Conservation (phyloP, 2,113 vertebrate genomes). For the Hoplias malabaricus region DNA sequence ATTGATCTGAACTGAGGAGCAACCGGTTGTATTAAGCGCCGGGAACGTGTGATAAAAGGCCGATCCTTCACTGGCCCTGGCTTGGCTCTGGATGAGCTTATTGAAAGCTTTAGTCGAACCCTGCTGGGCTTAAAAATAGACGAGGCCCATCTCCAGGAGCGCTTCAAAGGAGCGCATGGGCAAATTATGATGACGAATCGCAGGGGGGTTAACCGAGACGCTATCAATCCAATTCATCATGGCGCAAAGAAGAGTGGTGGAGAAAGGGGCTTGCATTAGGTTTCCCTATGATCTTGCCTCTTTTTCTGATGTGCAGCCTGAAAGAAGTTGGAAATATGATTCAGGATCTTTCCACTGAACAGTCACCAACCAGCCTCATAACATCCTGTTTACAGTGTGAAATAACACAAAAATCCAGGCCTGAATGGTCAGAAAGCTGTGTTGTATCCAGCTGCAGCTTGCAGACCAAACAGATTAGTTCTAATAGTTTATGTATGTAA, state of each 20-base stretch:
- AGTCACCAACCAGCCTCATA: constrained; percentile 50
- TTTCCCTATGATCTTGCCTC: constrained; percentile 58
- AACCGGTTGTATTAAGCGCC: constrained; percentile 49
- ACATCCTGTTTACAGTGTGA: constrained; percentile 42
- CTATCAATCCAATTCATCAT: constrained; percentile 65
- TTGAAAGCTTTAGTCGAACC: constrained; percentile 47
- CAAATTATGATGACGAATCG: constrained; percentile 68
- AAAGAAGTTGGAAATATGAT: constrained; percentile 62
- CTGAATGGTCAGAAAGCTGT: constrained; percentile 18
- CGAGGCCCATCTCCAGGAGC: constrained; percentile 43
- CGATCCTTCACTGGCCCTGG: constrained; percentile 50
- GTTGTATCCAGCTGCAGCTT: constrained; percentile 25
- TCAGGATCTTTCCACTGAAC: constrained; percentile 51
- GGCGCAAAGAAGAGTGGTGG: constrained; percentile 20
- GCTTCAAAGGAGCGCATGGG: constrained; percentile 57
- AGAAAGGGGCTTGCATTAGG: constrained; percentile 24
- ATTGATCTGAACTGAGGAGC: constrained; percentile 51
- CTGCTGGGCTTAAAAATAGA: constrained; percentile 61
- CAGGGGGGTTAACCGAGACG: constrained; percentile 50
- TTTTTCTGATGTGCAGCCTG: constrained; percentile 48
- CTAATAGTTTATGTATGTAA: not conserved
- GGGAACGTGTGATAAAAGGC: constrained; percentile 60
- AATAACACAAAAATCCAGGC: constrained; percentile 9
- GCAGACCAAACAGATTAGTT: constrained; percentile 8
- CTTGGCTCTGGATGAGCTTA: constrained; percentile 50